Evolutionary conservation across 2,113 vertebrate species (phyloP), one percentile per base, ranked within the genome.

Genomic region (Oceanodroma tethys): DNA sequence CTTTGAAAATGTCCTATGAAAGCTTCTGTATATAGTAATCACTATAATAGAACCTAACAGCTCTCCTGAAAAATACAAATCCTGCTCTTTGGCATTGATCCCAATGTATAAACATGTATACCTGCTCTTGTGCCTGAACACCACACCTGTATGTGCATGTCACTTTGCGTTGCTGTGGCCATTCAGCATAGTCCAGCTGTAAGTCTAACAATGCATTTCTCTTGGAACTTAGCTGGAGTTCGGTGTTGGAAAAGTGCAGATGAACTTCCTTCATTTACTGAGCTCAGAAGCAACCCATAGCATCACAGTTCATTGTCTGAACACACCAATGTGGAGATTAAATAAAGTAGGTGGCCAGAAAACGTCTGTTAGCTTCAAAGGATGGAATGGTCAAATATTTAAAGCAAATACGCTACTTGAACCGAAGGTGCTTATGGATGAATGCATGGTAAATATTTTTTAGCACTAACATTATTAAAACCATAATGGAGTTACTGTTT

Each of bases 201-300:
- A 47, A 65, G 8, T 42, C 71, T 97, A 63, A 97, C 2, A 2
- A 30, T 20, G 29, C 23, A 7, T 96, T 74, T 97, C 58, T 97
- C 97, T 95, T 32, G 18, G 78, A 75, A 79, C 72, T 88, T 95
- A 99, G 99, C 97, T 99, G 98, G 98, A 97, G 90, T 99, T 99
- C 52, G 98, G 98, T 66, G 81, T 99, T 48, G 99, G 98, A 70
- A 99, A 99, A 97, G 99, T 99, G 86, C 99, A 99, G 98, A 99
- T 99, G 99, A 99, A 99, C 97, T 99, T 99, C 96, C 98, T 99
- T 96, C 99, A 99, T 96, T 98, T 99, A 82, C 97, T 99, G 98
- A 99, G 99, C 96, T 98, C 98, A n/a, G 99, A 99, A 96, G 99
- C 99, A 93, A 98, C 97, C 78, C 99, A 99, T 48, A 98, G 96